phyloP scores from a whole-genome alignment of 2,888 invertebrate species.

The Horisme vitalbata region DNA sequence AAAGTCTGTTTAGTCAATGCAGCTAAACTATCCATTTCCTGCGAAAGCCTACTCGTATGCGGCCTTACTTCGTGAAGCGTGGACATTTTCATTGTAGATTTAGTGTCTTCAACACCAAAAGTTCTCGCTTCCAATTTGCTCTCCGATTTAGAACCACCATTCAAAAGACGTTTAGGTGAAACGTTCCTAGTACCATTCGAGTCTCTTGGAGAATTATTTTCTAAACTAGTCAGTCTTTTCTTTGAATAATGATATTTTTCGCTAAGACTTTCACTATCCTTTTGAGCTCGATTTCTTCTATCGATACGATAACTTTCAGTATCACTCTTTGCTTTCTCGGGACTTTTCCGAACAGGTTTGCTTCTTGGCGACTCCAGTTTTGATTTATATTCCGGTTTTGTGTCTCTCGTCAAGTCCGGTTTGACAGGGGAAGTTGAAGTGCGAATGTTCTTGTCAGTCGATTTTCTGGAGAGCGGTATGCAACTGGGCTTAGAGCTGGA shows the following conservation, averaged over 20 bases:
- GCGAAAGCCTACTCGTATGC: conserved; percentile 72
- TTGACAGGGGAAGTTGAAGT: conserved; percentile 66
- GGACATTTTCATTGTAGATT: conserved; percentile 64
- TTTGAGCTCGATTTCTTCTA: conserved; percentile 77
- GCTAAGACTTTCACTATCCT: conserved; percentile 74
- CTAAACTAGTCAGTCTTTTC: conserved; percentile 83
- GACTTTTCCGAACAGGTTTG: conserved; percentile 59
- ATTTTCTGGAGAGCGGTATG: conserved; percentile 73
- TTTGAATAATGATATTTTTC: conserved; percentile 81
- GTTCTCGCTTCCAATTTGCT: conserved; percentile 53
- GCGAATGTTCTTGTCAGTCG: conserved; percentile 55
- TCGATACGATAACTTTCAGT: conserved; percentile 69
- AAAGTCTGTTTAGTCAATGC: conserved; percentile 86
- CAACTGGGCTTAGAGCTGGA: conserved; percentile 63
- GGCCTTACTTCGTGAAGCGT: conserved; percentile 75
- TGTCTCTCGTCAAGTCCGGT: conserved; percentile 59
- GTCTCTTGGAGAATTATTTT: conserved; percentile 72
- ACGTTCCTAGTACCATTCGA: conserved; percentile 62
- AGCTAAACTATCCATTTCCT: conserved; percentile 85
- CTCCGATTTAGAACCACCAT: conserved; percentile 51
- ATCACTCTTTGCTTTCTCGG: conserved; percentile 72
- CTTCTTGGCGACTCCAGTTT: conserved; percentile 59
- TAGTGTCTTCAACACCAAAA: conserved; percentile 53
- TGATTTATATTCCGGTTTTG: conserved; percentile 56
- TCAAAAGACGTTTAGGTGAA: conserved; percentile 63